Conservation (phyloP, 2,888 invertebrate species). For the Apomyelois bistriatella region DNA sequence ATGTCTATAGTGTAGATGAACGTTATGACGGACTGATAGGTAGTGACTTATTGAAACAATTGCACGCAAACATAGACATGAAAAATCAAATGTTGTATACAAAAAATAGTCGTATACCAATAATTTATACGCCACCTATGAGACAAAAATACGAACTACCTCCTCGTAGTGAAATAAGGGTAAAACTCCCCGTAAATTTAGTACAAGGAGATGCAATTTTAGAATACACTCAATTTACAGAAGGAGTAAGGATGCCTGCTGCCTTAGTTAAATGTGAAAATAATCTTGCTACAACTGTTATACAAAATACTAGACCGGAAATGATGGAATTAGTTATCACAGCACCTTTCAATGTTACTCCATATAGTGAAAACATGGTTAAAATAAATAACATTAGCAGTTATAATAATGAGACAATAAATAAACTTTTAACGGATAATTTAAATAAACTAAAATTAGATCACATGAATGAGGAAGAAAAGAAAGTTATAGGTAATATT, state of each 20-base stretch:
- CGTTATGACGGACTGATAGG: constrained; percentile 23
- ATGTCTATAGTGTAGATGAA: constrained; percentile 20
- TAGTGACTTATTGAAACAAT: constrained; percentile 18
- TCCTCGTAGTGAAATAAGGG: constrained; percentile 8
- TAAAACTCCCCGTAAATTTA: constrained; percentile 10
- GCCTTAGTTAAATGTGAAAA: constrained; percentile 33
- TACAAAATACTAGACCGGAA: constrained; percentile 48
- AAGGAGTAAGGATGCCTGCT: constrained; percentile 13
- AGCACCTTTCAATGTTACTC: constrained; percentile 1
- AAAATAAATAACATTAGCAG: not conserved
- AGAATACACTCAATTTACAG: constrained; percentile 2
- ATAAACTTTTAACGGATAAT: constrained; percentile 14
- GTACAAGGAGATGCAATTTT: constrained; percentile 7
- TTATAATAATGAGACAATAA: not conserved
- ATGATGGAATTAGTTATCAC: not conserved
- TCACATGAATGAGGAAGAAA: constrained; percentile 34
- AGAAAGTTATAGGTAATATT: constrained; percentile 21
- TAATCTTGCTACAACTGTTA: constrained; percentile 73
- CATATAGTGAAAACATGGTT: not conserved
- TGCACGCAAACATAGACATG: constrained; percentile 17
- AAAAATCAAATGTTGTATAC: not conserved
- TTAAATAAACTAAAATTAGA: constrained; percentile 20
- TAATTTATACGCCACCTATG: not conserved
- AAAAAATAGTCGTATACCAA: not conserved
- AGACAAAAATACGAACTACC: not conserved